Evolutionary conservation across 1,140 invertebrate species (phyloP).

Genomic region (Parapsyche elsis): DNA sequence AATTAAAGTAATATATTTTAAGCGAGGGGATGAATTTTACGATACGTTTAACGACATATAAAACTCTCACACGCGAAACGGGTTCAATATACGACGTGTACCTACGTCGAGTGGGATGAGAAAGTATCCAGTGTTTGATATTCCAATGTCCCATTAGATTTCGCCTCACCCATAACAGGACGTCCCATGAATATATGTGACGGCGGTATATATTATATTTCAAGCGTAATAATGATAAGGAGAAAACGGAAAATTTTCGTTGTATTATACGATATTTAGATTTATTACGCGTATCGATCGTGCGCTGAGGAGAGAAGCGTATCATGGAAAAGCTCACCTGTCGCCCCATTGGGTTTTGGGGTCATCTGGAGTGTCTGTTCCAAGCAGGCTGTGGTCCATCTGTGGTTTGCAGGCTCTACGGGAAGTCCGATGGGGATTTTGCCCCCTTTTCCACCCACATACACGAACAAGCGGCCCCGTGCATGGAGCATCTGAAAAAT

Average conservation of each 20-base stretch:
- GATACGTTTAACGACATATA: conserved; percentile 28
- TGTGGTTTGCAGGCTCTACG: conserved; percentile 26
- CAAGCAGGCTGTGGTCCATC: conserved; percentile 25
- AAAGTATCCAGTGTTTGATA: conserved; percentile 22
- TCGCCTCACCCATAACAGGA: conserved; percentile 16
- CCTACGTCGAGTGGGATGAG: background rate
- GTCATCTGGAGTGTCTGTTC: conserved; percentile 22
- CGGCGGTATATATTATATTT: conserved; percentile 1
- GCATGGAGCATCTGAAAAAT: conserved; percentile 46
- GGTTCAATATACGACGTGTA: background rate
- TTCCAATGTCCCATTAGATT: conserved; percentile 41
- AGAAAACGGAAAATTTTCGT: too few species aligned
- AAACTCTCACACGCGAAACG: conserved; percentile 2
- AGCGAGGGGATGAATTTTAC: background rate
- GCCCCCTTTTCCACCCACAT: background rate
- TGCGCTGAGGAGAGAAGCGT: too few species aligned
- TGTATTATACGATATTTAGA: too few species aligned
- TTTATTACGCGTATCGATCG: too few species aligned
- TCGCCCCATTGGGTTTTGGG: conserved; percentile 11
- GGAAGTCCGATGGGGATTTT: background rate
- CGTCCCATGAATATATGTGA: conserved; percentile 36
- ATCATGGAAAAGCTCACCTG: conserved; percentile 16
- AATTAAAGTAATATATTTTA: conserved; percentile 12
- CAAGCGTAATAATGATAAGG: too few species aligned
- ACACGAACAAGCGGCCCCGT: background rate